Evolutionary conservation across 2,113 vertebrate genomes (phyloP).

Genomic region (Tenrec ecaudatus): DNA sequence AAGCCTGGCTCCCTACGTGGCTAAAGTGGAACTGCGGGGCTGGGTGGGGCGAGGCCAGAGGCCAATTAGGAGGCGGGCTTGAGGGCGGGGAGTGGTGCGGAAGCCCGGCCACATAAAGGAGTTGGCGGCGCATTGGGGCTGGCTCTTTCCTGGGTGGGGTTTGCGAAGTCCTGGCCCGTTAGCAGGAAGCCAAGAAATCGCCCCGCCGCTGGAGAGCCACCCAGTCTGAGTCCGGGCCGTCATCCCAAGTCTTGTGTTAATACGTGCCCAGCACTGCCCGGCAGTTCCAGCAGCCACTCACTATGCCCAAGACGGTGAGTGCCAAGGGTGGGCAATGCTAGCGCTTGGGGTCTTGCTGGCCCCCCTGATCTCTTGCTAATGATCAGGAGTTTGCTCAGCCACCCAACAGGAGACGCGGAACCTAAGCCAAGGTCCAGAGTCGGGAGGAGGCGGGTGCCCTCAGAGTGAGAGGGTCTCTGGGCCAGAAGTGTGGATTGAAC

Average conservation of each 20-base stretch:
- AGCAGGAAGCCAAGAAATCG: conserved; percentile 77
- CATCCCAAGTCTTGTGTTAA: conserved; percentile 18
- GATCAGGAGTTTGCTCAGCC: not conserved
- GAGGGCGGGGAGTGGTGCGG: conserved; percentile 73
- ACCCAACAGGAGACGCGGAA: not conserved
- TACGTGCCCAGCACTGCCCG: conserved; percentile 41
- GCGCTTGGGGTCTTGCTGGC: not conserved
- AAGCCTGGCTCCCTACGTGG: not conserved
- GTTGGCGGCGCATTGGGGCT: conserved; percentile 64
- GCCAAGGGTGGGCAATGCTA: not conserved
- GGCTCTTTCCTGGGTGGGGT: conserved; percentile 91
- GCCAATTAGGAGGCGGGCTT: conserved; percentile 35
- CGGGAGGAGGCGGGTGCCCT: not conserved
- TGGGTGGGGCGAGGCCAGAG: conserved; percentile 65
- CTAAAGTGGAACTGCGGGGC: not conserved
- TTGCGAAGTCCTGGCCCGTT: conserved; percentile 85
- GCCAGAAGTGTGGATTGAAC: conserved; percentile 12
- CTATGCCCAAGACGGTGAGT: conserved; percentile 85
- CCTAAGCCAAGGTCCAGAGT: not conserved
- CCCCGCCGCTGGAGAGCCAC: conserved; percentile 37
- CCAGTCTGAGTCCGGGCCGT: not conserved
- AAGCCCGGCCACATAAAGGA: conserved; percentile 69
- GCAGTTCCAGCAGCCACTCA: conserved; percentile 70
- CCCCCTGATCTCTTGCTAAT: not conserved
- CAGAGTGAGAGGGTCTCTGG: not conserved